phyloP scores from a whole-genome alignment of 2,888 invertebrate genomes.

The Sinelater perroti region DNA sequence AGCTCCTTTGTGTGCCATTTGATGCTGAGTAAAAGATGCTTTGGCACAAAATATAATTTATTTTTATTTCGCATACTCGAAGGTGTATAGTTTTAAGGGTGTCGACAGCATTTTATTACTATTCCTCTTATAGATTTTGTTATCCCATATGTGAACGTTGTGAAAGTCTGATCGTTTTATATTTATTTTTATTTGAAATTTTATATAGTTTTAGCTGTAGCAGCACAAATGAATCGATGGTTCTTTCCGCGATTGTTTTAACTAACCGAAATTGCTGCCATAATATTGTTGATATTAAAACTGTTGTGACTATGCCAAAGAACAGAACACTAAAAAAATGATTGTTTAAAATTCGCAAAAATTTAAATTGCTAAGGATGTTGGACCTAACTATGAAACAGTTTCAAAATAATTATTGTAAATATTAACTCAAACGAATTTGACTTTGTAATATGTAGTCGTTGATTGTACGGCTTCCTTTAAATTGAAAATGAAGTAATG shows the following conservation, averaged over 20 bases:
- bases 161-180: no score
- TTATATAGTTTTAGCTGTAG: not conserved
- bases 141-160: no score
- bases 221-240: conserved; percentile 2
- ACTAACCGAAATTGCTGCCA: conserved; percentile 12
- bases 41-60: conserved; percentile 6
- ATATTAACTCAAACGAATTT: no score
- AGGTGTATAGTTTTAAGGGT: not conserved
- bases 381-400: no score
- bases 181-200: not conserved
- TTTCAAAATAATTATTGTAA: no score
- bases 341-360: no score
- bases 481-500: no score
- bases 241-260: not conserved
- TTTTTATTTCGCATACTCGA: not conserved
- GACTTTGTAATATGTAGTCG: no score
- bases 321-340: no score
- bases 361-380: no score
- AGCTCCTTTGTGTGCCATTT: conserved; percentile 29
- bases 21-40: conserved; percentile 5
- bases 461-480: no score
- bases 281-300: conserved; percentile 14
- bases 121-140: no score
- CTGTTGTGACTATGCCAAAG: conserved; percentile 26
- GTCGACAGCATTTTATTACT: conserved; percentile 2